Evolutionary conservation across 2,797 vertebrate genomes (phyloP).

Genomic region (Gymnothorax javanicus): DNA sequence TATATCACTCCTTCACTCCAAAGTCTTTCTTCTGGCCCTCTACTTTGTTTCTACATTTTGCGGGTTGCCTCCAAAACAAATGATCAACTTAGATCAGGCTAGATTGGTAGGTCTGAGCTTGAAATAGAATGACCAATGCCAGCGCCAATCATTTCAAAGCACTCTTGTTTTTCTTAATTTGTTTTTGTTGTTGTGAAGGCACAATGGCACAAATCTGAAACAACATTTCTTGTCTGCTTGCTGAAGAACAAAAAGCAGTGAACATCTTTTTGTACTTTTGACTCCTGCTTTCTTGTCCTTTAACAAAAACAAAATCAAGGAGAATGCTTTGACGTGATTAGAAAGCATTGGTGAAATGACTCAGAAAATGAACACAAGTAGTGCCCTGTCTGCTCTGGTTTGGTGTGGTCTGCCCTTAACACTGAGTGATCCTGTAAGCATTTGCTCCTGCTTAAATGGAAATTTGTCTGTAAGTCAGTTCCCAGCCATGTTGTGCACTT

Average conservation of each 20-base stretch:
- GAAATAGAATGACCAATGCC: not conserved
- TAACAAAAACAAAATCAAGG: conserved; percentile 11
- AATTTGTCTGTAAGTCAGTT: not conserved
- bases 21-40: not conserved
- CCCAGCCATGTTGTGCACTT: not conserved
- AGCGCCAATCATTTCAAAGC: not conserved
- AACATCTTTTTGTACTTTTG: not conserved
- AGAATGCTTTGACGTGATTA: conserved; percentile 11
- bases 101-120: not conserved
- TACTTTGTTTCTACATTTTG: conserved; percentile 2
- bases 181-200: conserved; percentile 9
- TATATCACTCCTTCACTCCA: not conserved
- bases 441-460: not conserved
- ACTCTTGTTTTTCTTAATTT: not conserved
- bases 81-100: not conserved
- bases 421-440: not conserved
- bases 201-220: not conserved
- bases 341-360: not conserved
- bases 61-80: not conserved
- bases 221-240: not conserved
- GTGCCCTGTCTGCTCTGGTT: not conserved
- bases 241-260: not conserved
- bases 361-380: not conserved
- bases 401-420: not conserved
- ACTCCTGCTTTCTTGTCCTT: not conserved